Conservation (phyloP, 2,113 vertebrate species). For the Rhinichthys klamathensis region DNA sequence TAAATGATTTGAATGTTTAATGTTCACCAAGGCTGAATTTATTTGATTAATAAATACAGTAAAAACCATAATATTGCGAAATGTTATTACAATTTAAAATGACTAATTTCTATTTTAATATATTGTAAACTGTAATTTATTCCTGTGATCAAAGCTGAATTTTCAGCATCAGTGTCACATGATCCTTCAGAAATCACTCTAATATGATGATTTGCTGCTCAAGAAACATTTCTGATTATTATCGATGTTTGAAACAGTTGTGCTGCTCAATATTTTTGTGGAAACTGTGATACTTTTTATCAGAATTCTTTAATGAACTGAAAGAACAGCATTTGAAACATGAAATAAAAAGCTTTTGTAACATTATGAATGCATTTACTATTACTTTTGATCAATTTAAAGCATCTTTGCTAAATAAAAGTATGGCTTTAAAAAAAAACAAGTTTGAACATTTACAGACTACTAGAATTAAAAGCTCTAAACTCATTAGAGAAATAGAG, state of each 20-base stretch:
- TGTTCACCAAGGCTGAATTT: neutral
- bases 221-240: neutral
- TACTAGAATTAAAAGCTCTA: too few species aligned
- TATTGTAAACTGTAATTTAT: neutral
- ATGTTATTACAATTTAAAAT: neutral
- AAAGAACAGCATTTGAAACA: too few species aligned
- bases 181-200: neutral
- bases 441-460: too few species aligned
- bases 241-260: neutral
- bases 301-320: too few species aligned
- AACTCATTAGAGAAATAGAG: neutral
- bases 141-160: neutral
- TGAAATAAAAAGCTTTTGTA: too few species aligned
- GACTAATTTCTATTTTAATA: neutral
- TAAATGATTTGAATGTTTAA: constrained; percentile 75
- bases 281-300: too few species aligned
- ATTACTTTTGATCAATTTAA: too few species aligned
- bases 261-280: neutral
- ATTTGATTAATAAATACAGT: neutral
- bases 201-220: neutral
- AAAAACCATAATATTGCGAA: neutral
- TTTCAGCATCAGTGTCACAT: neutral
- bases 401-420: too few species aligned
- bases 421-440: too few species aligned
- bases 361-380: too few species aligned